Evolutionary conservation across 2,797 vertebrate species (phyloP), one percentile per base, ranked within the genome.

Genomic region (Harpagifer antarcticus): DNA sequence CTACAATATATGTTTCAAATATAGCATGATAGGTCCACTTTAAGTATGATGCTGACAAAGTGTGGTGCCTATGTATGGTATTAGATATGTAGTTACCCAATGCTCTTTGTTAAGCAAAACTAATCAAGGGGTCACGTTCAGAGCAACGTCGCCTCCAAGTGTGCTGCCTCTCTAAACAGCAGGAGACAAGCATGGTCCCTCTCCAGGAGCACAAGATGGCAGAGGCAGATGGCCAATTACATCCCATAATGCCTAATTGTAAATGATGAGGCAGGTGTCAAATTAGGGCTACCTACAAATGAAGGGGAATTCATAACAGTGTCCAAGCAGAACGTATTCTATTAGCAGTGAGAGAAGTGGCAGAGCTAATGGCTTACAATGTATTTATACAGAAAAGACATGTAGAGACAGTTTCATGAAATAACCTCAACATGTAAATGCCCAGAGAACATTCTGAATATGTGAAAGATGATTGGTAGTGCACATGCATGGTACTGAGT

Each of bases 231-330:
- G 94, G 94, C 92, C 92, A 93, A 93, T 94, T 94, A 93, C 76
- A 87, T 87, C 92, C 89, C 88, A 94, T 93, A 93, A 94, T 92
- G 78, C 87, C 87, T 94, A 92, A 95, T 93, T 93, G 93, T 92
- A 94, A 94, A 94, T 94, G 88, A 93, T 94, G 93, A 94, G 93
- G 89, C 92, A 92, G 92, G 92, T 95, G 92, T 93, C 94, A 94
- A 92, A 93, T 93, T 91, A 92, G 79, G 73, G 81, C 86, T 83
- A 93, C 86, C 89, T 92, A 90, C 88, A 93, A 91, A 93, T 89
- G 80, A 83, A 88, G 60, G 57, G 69, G 71, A 81, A 61, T 84
- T 76, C 82, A 87, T 68, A 81, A 79, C 52, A 37, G 67, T 9
- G 52, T 58, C 40, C 4, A 52, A 75, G 60, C 40, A 9, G 17